Conservation (phyloP, 2,113 vertebrate species). For the Baryphthengus martii region DNA sequence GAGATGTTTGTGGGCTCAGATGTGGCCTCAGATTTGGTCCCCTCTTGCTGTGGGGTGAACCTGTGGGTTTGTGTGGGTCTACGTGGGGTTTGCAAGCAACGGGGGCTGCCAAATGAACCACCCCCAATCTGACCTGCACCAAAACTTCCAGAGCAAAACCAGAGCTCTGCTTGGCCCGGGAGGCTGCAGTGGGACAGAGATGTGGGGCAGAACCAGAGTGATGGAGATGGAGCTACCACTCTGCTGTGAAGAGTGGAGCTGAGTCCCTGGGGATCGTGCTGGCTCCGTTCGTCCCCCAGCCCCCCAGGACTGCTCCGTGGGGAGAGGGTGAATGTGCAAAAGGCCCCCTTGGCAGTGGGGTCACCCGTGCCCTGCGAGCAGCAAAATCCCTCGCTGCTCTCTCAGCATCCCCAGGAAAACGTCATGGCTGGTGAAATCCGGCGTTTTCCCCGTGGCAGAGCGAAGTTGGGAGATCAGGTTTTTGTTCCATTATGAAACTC, state of each 20-base stretch:
- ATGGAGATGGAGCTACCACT: fast-evolving
- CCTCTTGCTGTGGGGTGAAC: background rate
- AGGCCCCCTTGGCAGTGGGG: background rate
- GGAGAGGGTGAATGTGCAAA: too few species aligned
- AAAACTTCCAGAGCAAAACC: background rate
- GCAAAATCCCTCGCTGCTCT: background rate
- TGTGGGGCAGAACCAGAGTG: background rate
- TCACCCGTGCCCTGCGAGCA: background rate
- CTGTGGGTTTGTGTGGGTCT: fast-evolving
- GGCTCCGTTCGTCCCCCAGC: background rate
- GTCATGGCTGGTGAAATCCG: fast-evolving
- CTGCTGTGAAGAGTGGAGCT: background rate
- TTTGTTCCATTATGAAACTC: background rate
- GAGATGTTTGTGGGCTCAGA: background rate
- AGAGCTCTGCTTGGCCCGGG: fast-evolving
- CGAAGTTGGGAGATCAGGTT: background rate
- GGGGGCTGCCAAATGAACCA: background rate
- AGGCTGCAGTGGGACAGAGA: fast-evolving
- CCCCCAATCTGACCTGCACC: background rate
- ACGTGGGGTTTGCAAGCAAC: fast-evolving
- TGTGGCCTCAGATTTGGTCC: fast-evolving
- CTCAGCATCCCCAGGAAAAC: background rate
- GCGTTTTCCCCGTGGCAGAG: fast-evolving
- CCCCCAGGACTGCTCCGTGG: fast-evolving
- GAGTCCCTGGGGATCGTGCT: fast-evolving